Conservation (phyloP, 2,797 vertebrate species). For the Dipus sagitta region DNA sequence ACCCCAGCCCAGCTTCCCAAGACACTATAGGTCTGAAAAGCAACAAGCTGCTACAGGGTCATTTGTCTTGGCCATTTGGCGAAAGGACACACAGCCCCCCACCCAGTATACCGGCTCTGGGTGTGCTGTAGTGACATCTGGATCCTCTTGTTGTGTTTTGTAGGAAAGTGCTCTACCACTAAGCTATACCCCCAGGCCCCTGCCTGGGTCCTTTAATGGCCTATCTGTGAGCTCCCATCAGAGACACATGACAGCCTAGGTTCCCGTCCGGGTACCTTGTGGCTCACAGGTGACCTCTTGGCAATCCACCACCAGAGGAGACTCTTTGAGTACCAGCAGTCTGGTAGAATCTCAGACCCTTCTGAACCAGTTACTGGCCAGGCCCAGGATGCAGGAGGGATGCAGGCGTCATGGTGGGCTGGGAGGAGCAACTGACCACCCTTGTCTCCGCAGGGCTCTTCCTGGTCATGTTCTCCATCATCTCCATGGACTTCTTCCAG, state of each 20-base stretch:
- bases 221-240: too few species aligned
- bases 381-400: neutral
- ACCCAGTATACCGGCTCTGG: neutral
- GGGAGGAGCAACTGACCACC: neutral
- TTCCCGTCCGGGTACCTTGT: neutral
- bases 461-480: constrained; percentile 95
- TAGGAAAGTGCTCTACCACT: neutral
- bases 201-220: too few species aligned
- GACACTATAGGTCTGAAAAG: neutral
- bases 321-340: neutral
- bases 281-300: neutral
- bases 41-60: neutral
- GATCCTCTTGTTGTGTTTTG: neutral
- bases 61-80: neutral
- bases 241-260: neutral
- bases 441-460: constrained; percentile 90
- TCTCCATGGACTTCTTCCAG: constrained; percentile 95
- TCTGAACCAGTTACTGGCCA: too few species aligned
- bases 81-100: neutral
- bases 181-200: too few species aligned
- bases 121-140: rapidly evolving
- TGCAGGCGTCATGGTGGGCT: rapidly evolving
- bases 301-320: neutral
- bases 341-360: neutral
- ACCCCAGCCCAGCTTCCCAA: neutral